Evolutionary conservation across 2,888 invertebrate species (phyloP), one percentile per base, ranked within the genome.

Genomic region (Apamea anceps): DNA sequence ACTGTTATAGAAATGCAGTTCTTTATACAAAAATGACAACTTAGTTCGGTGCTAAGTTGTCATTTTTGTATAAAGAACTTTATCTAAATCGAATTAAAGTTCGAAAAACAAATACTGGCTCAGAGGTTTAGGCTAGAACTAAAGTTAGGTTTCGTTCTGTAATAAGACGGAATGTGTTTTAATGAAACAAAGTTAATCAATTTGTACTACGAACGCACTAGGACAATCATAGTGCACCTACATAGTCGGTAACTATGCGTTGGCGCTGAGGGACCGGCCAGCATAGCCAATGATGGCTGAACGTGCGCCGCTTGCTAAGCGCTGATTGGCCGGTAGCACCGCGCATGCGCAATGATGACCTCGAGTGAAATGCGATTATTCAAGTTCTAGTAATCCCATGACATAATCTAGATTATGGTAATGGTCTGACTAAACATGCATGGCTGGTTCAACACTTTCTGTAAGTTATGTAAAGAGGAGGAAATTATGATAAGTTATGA

Each of bases 361-460:
- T 95, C 92, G 89, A 94, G 93, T 93, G 92, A 92, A 94, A 94
- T 93, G 93, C 93, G 90, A 94, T 94, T 94, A 95, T 94, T 93
- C 94, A 93, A 95, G 95, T 94, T 95, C 96, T 88, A 96, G 94
- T 96, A 96, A 95, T 95, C 96, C 93, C 94, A 95, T 96, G 96
- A 96, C 96, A 96, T 96, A 96, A 96, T 95, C 94, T 93, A 94
- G 91, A 94, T 93, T 93, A 93, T 94, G 92, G 88, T 89, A 90
- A 91, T 91, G 80, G 74, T 77, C n/a, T 77, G 32, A 51, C 15
- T 62, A 48, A 42, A 51, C n/a, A 73, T 45, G 63, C n/a, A 73
- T 45, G 63, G 8, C 65, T 25, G 54, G 75, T 25, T 25, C 32
- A 21, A 65, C 37, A 57, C 57, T 73, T 79, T 73, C 48, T n/a